Evolutionary conservation across 2,888 invertebrate species (phyloP).

Genomic region (Aethes cnicana): DNA sequence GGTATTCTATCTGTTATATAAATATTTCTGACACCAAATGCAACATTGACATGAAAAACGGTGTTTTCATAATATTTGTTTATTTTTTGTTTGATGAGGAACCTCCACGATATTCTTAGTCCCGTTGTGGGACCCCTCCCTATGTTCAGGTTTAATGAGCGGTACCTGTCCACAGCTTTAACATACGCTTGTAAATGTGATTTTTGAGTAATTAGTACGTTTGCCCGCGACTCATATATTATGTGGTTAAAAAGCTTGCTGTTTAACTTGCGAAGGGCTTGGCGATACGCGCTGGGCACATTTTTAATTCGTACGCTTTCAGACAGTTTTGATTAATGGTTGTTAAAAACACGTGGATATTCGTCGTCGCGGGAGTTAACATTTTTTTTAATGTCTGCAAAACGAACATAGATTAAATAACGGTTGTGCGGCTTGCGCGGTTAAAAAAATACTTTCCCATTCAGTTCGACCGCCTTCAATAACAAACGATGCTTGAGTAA

Average conservation of each 20-base stretch:
- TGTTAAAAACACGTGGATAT: conserved; percentile 6
- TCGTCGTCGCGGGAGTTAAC: neutral
- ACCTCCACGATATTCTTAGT: neutral
- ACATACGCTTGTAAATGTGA: conserved; percentile 57
- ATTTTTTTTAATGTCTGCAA: neutral
- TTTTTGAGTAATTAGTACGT: conserved; percentile 70
- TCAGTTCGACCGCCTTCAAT: too few relatives aligned
- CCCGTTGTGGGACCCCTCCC: conserved; percentile 37
- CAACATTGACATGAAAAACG: too few relatives aligned
- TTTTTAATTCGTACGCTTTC: conserved; percentile 39
- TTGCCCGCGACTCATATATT: conserved; percentile 55
- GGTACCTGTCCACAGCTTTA: conserved; percentile 57
- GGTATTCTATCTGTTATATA: too few relatives aligned
- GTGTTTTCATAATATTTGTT: neutral
- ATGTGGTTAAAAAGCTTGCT: conserved; percentile 51
- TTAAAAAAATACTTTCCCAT: too few relatives aligned
- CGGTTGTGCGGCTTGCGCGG: too few relatives aligned
- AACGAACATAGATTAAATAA: too few relatives aligned
- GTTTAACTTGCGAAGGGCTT: conserved; percentile 57
- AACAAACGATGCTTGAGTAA: too few relatives aligned
- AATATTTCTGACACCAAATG: too few relatives aligned
- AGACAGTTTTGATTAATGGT: conserved; percentile 27
- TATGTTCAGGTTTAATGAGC: conserved; percentile 55
- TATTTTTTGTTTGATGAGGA: neutral
- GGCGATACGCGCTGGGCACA: conserved; percentile 31